phyloP scores from a whole-genome alignment of 1,140 invertebrate species.

The Nephotettix cincticeps region DNA sequence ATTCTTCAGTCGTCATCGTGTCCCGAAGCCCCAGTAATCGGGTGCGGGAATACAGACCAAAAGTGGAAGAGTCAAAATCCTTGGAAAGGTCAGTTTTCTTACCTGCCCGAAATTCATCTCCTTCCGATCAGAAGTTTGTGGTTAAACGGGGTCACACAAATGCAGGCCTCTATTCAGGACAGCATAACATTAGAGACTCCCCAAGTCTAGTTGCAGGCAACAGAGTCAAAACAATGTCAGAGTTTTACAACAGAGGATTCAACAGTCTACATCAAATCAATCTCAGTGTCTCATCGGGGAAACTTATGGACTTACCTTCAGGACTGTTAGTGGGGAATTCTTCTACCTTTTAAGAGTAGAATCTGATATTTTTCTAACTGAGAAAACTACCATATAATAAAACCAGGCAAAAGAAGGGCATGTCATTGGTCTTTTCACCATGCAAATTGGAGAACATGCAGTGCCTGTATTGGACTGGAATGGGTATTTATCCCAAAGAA shows the following conservation, averaged over 20 bases:
- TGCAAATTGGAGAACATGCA: no score
- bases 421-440: no score
- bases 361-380: no score
- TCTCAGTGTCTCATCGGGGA: slow-evolving; percentile 48
- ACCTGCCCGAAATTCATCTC: slow-evolving; percentile 24
- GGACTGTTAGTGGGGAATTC: slow-evolving; percentile 58
- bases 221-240: slow-evolving; percentile 46
- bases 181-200: slow-evolving; percentile 46
- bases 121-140: slow-evolving; percentile 26
- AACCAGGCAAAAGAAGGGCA: no score
- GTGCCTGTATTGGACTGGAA: no score
- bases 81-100: slow-evolving; percentile 34
- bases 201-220: slow-evolving; percentile 45
- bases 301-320: slow-evolving; percentile 69
- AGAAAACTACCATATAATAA: no score
- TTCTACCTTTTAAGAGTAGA: no score
- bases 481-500: no score
- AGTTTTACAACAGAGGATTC: slow-evolving; percentile 35
- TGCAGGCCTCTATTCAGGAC: slow-evolving; percentile 61
- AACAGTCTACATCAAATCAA: slow-evolving; percentile 34
- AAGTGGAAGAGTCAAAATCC: neutral
- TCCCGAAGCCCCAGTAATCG: slow-evolving; percentile 29
- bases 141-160: slow-evolving; percentile 59
- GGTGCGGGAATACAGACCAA: neutral
- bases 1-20: slow-evolving; percentile 34